A percentile compares a stretch with the other conserved stretches of the same genome.
These are phyloP conservation scores for Octonoba sinensis DNA, from an alignment of 2,888 invertebrate genomes.

Conservation along the genomic window DNA sequence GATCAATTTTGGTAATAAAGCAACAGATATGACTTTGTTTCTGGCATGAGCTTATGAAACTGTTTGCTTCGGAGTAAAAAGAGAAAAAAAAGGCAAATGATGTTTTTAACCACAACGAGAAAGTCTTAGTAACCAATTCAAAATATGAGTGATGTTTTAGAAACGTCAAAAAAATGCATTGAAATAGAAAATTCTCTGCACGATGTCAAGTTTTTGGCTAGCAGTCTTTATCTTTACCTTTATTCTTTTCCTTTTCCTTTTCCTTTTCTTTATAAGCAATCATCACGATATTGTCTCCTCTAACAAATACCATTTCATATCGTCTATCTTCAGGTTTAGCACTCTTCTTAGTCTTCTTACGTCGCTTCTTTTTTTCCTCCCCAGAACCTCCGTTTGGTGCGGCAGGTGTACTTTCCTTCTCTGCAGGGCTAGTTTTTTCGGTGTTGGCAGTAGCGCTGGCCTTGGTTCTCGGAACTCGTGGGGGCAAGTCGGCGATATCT, in stretches of 20 bases:
- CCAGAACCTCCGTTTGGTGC: neutral
- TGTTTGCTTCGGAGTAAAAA: too few relatives aligned
- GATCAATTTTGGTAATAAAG: too few relatives aligned
- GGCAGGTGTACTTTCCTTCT: neutral
- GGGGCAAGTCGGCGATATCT: neutral
- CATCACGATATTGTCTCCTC: constrained; percentile 72
- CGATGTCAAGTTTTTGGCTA: too few relatives aligned
- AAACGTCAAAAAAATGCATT: too few relatives aligned
- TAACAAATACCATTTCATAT: constrained; percentile 70
- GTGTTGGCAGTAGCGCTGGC: neutral
- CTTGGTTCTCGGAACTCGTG: constrained; percentile 12
- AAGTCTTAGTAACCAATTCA: too few relatives aligned
- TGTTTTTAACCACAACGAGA: too few relatives aligned
- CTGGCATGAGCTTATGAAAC: too few relatives aligned
- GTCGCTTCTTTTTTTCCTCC: neutral
- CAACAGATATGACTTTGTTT: too few relatives aligned
- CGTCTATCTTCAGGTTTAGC: constrained; percentile 68
- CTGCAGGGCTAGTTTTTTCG: neutral
- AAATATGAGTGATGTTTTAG: too few relatives aligned
- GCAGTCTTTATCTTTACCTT: neutral
- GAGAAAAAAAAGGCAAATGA: too few relatives aligned
- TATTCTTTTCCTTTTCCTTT: neutral
- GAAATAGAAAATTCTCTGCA: too few relatives aligned
- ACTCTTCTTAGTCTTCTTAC: constrained; percentile 14
- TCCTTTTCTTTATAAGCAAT: constrained; percentile 62